Evolutionary conservation across 1,140 invertebrate genomes (phyloP).

Genomic region (Diachasma alloeum): DNA sequence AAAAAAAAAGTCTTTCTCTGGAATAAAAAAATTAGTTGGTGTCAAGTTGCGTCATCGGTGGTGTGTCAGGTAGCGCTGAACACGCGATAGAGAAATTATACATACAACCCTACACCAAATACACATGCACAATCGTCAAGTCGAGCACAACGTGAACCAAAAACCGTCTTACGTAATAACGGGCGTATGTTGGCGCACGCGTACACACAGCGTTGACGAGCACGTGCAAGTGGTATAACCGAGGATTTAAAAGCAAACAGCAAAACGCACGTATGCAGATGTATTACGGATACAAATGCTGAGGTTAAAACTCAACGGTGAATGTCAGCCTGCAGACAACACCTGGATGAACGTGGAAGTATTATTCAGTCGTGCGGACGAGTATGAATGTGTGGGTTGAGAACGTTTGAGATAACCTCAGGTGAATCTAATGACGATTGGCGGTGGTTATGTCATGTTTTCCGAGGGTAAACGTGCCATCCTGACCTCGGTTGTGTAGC

Average conservation of each 20-base stretch:
- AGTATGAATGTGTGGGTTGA: neutral
- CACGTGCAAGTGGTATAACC: neutral
- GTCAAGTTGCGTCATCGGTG: neutral
- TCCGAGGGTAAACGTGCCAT: constrained; percentile 6
- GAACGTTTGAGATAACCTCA: neutral
- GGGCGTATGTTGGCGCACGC: neutral
- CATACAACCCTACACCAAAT: neutral
- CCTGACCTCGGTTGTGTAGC: neutral
- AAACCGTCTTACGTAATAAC: constrained; percentile 1
- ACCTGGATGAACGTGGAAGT: neutral
- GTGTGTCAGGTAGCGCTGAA: constrained; percentile 16
- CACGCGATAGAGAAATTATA: neutral
- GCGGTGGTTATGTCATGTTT: neutral
- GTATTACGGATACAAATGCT: neutral
- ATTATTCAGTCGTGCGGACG: neutral
- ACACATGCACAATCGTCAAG: neutral
- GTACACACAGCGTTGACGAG: neutral
- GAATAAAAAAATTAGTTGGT: neutral
- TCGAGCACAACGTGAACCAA: constrained; percentile 11
- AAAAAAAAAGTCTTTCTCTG: too few species aligned
- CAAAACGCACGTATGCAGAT: neutral
- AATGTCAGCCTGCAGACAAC: neutral
- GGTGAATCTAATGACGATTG: neutral
- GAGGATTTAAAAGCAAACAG: neutral
- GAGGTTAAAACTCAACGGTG: neutral